Conservation (phyloP, 2,888 invertebrate species). For the Corbicula japonica region DNA sequence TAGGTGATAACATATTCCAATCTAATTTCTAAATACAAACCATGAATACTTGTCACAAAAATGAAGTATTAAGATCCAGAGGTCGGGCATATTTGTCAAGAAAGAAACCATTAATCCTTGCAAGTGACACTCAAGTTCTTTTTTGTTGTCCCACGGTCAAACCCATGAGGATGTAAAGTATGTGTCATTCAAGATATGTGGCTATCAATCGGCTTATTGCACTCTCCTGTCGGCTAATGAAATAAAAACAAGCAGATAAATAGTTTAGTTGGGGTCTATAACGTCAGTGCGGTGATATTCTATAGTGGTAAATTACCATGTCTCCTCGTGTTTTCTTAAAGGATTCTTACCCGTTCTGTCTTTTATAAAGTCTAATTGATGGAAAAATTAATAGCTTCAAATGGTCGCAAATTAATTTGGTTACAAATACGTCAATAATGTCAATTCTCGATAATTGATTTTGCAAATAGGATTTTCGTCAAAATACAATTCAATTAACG, state of each 20-base stretch:
- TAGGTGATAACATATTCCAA: slow-evolving; percentile 62
- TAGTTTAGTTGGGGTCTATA: slow-evolving; percentile 43
- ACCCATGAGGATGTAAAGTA: slow-evolving; percentile 39
- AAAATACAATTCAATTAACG: slow-evolving; percentile 37
- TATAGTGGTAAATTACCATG: slow-evolving; percentile 61
- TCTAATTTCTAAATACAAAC: slow-evolving; percentile 51
- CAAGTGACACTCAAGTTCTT: slow-evolving; percentile 61
- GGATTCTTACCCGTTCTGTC: slow-evolving; percentile 60
- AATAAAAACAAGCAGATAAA: slow-evolving; percentile 70
- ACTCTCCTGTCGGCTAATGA: slow-evolving; percentile 65
- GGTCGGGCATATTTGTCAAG: slow-evolving; percentile 63
- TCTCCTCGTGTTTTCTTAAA: slow-evolving; percentile 62
- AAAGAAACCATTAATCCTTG: slow-evolving; percentile 59
- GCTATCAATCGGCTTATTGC: slow-evolving; percentile 57
- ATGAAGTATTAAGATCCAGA: slow-evolving; percentile 60
- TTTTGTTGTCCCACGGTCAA: slow-evolving; percentile 46
- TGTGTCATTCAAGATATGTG: slow-evolving; percentile 45
- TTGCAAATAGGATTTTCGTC: slow-evolving; percentile 49
- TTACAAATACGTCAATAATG: slow-evolving; percentile 66
- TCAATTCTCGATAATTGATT: slow-evolving; percentile 49
- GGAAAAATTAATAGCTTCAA: slow-evolving; percentile 70
- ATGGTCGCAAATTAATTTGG: slow-evolving; percentile 68
- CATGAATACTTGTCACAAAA: slow-evolving; percentile 65
- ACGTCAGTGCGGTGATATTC: slow-evolving; percentile 57
- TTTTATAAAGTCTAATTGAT: slow-evolving; percentile 69